A percentile compares a stretch with the other conserved stretches of the same genome.
Conservation (phyloP, 2,888 invertebrate species). For the Calliphora vomitoria region DNA sequence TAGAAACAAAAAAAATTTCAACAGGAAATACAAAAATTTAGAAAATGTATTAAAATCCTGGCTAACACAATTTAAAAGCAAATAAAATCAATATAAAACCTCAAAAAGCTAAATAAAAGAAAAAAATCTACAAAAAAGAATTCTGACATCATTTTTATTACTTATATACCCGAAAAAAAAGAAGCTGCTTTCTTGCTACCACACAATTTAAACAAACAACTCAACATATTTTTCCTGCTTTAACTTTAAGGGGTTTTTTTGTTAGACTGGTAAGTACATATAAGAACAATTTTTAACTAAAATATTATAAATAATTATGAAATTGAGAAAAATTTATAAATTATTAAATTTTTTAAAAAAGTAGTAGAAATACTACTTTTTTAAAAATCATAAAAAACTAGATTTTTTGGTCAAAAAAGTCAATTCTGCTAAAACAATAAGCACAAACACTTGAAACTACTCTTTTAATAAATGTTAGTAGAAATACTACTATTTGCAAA, state of each 20-base stretch:
- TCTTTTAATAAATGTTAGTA: too few species aligned
- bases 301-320: too few species aligned
- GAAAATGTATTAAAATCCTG: neutral
- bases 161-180: neutral
- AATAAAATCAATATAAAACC: constrained; percentile 17
- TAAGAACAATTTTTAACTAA: too few species aligned
- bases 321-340: too few species aligned
- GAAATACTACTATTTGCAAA: too few species aligned
- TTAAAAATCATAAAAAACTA: too few species aligned
- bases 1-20: neutral
- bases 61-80: constrained; percentile 9
- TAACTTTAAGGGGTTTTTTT: constrained; percentile 7
- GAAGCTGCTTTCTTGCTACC: neutral
- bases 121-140: neutral
- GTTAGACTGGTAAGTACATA: constrained; percentile 27
- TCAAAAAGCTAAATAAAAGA: neutral
- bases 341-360: too few species aligned
- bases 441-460: too few species aligned
- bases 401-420: too few species aligned
- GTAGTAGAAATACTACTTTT: too few species aligned
- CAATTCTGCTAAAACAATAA: too few species aligned
- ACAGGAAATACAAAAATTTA: constrained; percentile 20
- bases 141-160: constrained; percentile 7
- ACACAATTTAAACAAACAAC: constrained; percentile 9
- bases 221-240: constrained; percentile 12